phyloP scores from a whole-genome alignment of 2,797 vertebrate species.

The Falco novaeseelandiae region DNA sequence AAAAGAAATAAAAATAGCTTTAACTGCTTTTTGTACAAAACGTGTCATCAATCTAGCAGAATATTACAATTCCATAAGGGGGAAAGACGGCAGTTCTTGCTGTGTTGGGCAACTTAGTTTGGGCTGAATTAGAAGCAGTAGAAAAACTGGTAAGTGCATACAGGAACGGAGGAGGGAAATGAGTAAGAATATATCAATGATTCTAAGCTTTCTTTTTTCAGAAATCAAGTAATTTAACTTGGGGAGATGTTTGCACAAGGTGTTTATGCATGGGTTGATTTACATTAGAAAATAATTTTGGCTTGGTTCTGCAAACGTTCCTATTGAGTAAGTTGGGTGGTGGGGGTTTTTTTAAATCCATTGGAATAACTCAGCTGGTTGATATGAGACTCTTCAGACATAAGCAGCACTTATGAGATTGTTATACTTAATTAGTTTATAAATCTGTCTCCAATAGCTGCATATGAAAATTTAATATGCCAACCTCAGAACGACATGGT shows the following conservation, averaged over 20 bases:
- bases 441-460: slow-evolving; percentile 19
- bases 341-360: background rate
- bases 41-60: background rate
- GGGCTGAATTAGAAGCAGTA: background rate
- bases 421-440: slow-evolving; percentile 23
- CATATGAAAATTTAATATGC: background rate
- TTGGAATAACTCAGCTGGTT: background rate
- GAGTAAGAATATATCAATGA: background rate
- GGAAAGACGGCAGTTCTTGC: background rate
- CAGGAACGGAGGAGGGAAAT: background rate
- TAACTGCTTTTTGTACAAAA: background rate
- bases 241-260: background rate
- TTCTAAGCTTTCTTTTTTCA: background rate
- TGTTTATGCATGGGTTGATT: background rate
- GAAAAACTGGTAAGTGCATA: background rate
- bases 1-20: background rate
- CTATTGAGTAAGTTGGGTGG: background rate
- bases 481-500: background rate
- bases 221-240: background rate
- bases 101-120: background rate
- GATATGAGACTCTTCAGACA: background rate
- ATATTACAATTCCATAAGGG: background rate
- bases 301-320: background rate
- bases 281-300: background rate
- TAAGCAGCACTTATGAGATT: background rate